A percentile compares a stretch with the other conserved stretches of the same genome.
These are phyloP conservation scores for Sisyra nigra DNA, from an alignment of 2,888 invertebrate species.

Conservation along the genomic window DNA sequence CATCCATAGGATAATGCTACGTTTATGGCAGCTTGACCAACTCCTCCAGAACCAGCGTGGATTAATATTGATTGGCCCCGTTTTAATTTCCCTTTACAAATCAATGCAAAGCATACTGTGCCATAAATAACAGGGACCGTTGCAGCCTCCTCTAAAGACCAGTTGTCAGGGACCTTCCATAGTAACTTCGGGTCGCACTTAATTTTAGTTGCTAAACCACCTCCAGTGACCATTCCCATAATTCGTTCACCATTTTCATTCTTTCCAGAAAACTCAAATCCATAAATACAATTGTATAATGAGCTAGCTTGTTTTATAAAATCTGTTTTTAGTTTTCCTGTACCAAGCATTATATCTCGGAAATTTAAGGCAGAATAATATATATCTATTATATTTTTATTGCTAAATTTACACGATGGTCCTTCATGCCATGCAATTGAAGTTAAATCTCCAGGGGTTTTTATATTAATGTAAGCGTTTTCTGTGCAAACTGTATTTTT, in stretches of 20 bases:
- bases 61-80: conserved; percentile 60
- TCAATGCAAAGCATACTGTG: conserved; percentile 29
- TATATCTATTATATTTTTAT: conserved; percentile 3
- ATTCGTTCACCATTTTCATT: conserved; percentile 16
- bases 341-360: conserved; percentile 41
- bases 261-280: conserved; percentile 43
- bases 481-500: conserved; percentile 63
- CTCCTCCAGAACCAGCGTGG: conserved; percentile 81
- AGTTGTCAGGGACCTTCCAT: conserved; percentile 56
- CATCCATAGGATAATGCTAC: conserved; percentile 41
- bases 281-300: conserved; percentile 42
- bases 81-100: conserved; percentile 61
- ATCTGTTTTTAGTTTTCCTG: conserved; percentile 39
- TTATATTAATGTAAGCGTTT: conserved; percentile 51
- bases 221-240: conserved; percentile 30
- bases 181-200: conserved; percentile 29
- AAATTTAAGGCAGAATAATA: conserved; percentile 38
- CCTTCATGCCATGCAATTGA: conserved; percentile 75
- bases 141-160: conserved; percentile 59
- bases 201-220: conserved; percentile 38
- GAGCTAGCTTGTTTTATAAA: conserved; percentile 17
- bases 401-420: conserved; percentile 12
- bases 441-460: conserved; percentile 70
- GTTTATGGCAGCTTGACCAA: conserved; percentile 57
- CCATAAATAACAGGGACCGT: conserved; percentile 67